Conservation (phyloP, 1,140 invertebrate species). For the Rhizoglyphus robini region DNA sequence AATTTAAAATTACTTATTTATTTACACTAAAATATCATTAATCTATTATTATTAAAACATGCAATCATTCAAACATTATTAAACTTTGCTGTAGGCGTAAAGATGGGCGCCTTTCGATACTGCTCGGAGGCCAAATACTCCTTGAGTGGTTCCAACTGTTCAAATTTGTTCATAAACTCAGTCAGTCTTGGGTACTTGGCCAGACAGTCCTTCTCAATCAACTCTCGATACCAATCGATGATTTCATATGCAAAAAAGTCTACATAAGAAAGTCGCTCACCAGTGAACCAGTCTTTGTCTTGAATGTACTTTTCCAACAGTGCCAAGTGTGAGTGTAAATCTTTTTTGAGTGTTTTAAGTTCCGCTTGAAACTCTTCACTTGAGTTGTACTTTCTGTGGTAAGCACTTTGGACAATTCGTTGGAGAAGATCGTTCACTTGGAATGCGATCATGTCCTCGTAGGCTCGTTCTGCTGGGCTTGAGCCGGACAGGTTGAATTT, state of each 20-base stretch:
- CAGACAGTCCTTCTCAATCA: slow-evolving; percentile 23
- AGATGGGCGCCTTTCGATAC: background rate
- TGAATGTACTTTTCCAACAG: slow-evolving; percentile 36
- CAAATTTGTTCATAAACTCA: slow-evolving; percentile 10
- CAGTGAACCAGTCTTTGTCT: slow-evolving; percentile 36
- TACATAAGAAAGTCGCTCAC: slow-evolving; percentile 37
- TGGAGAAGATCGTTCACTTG: slow-evolving; percentile 37
- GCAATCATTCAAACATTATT: too few species aligned
- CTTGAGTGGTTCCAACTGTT: background rate
- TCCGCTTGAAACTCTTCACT: background rate
- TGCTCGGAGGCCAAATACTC: slow-evolving; percentile 6
- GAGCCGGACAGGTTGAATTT: slow-evolving; percentile 29
- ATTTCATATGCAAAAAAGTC: slow-evolving; percentile 41
- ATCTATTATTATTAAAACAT: too few species aligned
- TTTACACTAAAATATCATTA: too few species aligned
- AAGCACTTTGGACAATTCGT: slow-evolving; percentile 28
- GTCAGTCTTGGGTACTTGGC: background rate
- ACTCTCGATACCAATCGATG: slow-evolving; percentile 34
- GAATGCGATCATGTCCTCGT: slow-evolving; percentile 37
- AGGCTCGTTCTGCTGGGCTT: slow-evolving; percentile 33
- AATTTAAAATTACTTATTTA: too few species aligned
- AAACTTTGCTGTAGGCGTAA: too few species aligned
- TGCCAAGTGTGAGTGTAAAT: slow-evolving; percentile 30
- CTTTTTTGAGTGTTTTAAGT: slow-evolving; percentile 22
- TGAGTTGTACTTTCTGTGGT: background rate